Evolutionary conservation across 2,797 vertebrate genomes (phyloP).

Genomic region (Geotrypetes seraphini): DNA sequence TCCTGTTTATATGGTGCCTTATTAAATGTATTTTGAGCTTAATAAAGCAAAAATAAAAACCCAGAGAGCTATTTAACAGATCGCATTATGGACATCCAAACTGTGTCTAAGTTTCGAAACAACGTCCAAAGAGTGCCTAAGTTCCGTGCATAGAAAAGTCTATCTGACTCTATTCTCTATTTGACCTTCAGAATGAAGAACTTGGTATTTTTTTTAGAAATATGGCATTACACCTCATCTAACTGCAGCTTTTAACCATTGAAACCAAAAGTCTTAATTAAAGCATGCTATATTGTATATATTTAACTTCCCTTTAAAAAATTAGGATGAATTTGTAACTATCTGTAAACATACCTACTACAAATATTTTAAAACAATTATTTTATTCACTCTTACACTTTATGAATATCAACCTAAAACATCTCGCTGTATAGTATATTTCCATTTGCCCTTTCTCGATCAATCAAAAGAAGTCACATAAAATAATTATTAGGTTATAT

Average conservation of each 20-base stretch:
- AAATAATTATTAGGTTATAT: slow-evolving; percentile 48
- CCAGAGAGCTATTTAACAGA: too few relatives aligned
- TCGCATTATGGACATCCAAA: too few relatives aligned
- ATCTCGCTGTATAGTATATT: slow-evolving; percentile 28
- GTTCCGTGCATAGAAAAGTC: too few relatives aligned
- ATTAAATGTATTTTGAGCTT: too few relatives aligned
- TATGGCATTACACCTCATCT: slow-evolving; percentile 24
- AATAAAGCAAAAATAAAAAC: too few relatives aligned
- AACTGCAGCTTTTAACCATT: slow-evolving; percentile 17
- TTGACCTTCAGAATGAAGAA: slow-evolving; percentile 29
- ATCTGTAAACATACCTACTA: slow-evolving; percentile 12
- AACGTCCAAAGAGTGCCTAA: too few relatives aligned
- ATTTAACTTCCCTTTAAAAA: slow-evolving; percentile 1
- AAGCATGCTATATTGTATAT: slow-evolving; percentile 22
- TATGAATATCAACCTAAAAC: slow-evolving; percentile 37
- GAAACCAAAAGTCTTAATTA: slow-evolving; percentile 21
- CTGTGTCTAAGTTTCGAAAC: too few relatives aligned
- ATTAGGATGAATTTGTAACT: slow-evolving; percentile 10
- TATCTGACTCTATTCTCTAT: too few relatives aligned
- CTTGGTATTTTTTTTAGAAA: neutral
- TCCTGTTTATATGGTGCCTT: too few relatives aligned
- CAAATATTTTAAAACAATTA: neutral
- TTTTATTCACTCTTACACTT: slow-evolving; percentile 5
- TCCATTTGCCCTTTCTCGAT: slow-evolving; percentile 38
- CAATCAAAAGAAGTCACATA: slow-evolving; percentile 33